Base-by-base conservation (phyloP, 2,797 vertebrate species). In the Sphenopsis melanotis region DNA sequence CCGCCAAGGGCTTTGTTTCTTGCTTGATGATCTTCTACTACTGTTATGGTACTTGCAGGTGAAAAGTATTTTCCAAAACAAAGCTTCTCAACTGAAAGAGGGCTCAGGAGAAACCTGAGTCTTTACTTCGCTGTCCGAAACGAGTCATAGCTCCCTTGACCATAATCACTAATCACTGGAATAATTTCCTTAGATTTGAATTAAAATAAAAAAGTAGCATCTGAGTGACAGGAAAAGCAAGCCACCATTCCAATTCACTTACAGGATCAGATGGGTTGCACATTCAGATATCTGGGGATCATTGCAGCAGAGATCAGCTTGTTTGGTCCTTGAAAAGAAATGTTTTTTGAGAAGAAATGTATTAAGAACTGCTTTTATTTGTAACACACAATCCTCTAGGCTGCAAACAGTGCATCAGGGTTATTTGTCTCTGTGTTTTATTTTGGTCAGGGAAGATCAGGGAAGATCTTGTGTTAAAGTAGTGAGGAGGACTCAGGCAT, bases 301-400 rank as follows among this genome's bases (percentile, higher is more conserved):
- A 29, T 14, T 55, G 70, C 44, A 91, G 27, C 36, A 87, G 36
- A 65, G 6, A 56, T 63, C 42, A 77, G 18, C 4, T 55, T 72
- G 26, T 42, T 56, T 57, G 21, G 27, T 69, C n/a, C 27, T 71
- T 59, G 36, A 63, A 81, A 79, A 20, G 17, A 49, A 90, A 41
- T 37, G 16, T 24, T 76, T 74, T n/a, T 83, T 94, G 34, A 75
- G 30, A 88, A 64, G 19, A 94, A 75, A 60, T 20, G 17, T 64
- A 37, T 78, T 75, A 71, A 65, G 39, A 68, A 41, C 17, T n/a
- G 16, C 7, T 32, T 2, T 47, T 83, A 50, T 29, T 75, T 46
- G 10, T 50, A 88, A 16, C 7, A 49, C 11, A n/a, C 12, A 23
- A 2, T 15, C 19, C 6, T 4, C 24, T 46, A 27, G 26, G 36